A percentile compares a stretch with the other conserved stretches of the same genome.
Conservation (phyloP, 1,140 invertebrate genomes). For the Cepaea nemoralis region DNA sequence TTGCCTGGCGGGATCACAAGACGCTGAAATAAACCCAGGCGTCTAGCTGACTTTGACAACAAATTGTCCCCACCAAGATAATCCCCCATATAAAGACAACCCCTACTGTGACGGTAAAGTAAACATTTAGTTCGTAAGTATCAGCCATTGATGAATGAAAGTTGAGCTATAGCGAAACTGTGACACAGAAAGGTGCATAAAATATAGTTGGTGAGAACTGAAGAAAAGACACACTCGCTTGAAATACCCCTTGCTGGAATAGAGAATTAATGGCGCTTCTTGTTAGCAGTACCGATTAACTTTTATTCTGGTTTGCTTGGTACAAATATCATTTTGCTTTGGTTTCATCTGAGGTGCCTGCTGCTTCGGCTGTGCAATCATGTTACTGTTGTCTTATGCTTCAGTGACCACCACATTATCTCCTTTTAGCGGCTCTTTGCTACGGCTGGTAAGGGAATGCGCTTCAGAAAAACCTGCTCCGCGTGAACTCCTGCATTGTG, state of each 20-base stretch:
- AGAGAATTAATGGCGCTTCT: background rate
- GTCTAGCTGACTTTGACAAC: background rate
- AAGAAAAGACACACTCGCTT: background rate
- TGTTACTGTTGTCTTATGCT: background rate
- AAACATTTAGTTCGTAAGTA: background rate
- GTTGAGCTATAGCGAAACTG: background rate
- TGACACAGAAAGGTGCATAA: background rate
- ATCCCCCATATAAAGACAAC: background rate
- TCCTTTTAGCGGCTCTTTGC: background rate
- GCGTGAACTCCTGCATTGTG: background rate
- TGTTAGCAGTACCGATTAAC: background rate
- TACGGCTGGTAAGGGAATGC: background rate
- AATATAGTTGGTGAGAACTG: background rate
- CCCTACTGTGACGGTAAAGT: background rate
- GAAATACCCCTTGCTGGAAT: background rate
- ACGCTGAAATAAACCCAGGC: background rate
- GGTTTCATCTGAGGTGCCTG: background rate
- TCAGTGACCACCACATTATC: conserved; percentile 3
- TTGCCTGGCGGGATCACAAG: background rate
- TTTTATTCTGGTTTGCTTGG: background rate
- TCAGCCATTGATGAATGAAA: background rate
- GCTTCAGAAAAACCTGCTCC: background rate
- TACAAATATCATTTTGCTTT: background rate
- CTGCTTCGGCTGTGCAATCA: background rate
- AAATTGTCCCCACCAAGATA: background rate